Base-by-base conservation (phyloP, 1,140 invertebrate species). In the Drosophila tsacasi region DNA sequence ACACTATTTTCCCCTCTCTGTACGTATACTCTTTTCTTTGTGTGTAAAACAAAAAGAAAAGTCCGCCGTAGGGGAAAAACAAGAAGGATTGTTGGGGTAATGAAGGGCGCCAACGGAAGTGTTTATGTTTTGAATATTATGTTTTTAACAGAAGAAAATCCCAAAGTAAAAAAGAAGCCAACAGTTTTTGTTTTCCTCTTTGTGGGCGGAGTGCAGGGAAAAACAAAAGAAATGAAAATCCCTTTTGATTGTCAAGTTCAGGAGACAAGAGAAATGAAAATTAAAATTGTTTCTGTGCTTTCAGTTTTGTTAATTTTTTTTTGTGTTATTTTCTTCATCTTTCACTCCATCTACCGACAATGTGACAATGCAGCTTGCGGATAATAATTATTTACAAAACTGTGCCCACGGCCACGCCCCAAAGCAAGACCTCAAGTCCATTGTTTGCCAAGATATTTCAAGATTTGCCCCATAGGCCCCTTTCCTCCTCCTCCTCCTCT, bases 231-330 rank as follows among this genome's bases (percentile, higher is more conserved):
- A 82, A 79, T 54, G 72, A 78, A 87, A 87, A 87, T 84, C 84
- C 85, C 81, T 79, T 89, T 79, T 81, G 84, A 76, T 84, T 89
- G 84, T 90, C 84, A 89, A 89, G 84, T 89, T 89, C 84, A 89
- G 66, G 30, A 58, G 64, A 61, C 46, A 68, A 63, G 58, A 79
- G 52, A 77, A 74, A 83, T 64, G 65, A 75, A 86, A 89, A 85
- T 79, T 77, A 83, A 87, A 87, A 89, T 74, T 67, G 54, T 74
- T 80, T 76, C 49, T 23, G 15, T 47, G 49, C 49, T 52, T 52
- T 52, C 49, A 52, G 49, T 52, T 58, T 19, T n/a, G 15, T 2
- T n/a, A n/a, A n/a, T n/a, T n/a, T n/a, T n/a, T 52, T 44, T 54
- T 23, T n/a, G 8, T 30, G 8, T 15, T 37, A 15, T n/a, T 40